These are phyloP conservation scores for Mesocricetus auratus DNA, from an alignment of 2,113 vertebrate species.

Conservation along the genomic window DNA sequence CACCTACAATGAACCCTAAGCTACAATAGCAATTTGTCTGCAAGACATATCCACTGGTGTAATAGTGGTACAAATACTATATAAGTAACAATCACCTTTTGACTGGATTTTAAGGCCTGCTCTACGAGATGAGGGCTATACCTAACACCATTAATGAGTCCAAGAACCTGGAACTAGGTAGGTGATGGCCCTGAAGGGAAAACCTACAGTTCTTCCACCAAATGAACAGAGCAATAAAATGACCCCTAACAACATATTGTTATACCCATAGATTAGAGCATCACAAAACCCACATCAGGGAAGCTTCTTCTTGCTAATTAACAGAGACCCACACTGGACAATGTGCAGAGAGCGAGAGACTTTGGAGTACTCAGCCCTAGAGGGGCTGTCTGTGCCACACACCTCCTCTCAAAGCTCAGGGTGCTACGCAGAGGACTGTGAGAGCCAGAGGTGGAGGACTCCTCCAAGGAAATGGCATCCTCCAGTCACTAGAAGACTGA, in stretches of 20 bases:
- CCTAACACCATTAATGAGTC: background rate
- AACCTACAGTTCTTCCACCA: background rate
- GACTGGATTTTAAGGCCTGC: background rate
- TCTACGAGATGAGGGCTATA: background rate
- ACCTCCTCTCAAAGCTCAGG: background rate
- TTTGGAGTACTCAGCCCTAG: background rate
- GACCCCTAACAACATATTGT: background rate
- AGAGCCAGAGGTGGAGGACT: background rate
- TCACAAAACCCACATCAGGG: background rate
- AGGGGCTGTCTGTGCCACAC: background rate
- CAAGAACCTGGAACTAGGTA: background rate
- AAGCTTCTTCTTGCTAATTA: background rate
- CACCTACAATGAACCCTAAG: background rate
- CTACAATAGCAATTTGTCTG: background rate
- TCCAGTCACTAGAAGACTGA: background rate
- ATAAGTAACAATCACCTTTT: background rate
- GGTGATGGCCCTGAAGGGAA: background rate
- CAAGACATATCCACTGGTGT: background rate
- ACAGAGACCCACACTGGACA: background rate
- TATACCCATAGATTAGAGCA: background rate
- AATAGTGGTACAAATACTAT: background rate
- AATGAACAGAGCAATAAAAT: background rate
- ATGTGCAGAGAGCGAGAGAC: background rate
- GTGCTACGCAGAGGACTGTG: background rate
- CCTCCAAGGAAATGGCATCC: background rate